Evolutionary conservation across 2,797 vertebrate species (phyloP).

Genomic region (Pogoniulus pusillus): DNA sequence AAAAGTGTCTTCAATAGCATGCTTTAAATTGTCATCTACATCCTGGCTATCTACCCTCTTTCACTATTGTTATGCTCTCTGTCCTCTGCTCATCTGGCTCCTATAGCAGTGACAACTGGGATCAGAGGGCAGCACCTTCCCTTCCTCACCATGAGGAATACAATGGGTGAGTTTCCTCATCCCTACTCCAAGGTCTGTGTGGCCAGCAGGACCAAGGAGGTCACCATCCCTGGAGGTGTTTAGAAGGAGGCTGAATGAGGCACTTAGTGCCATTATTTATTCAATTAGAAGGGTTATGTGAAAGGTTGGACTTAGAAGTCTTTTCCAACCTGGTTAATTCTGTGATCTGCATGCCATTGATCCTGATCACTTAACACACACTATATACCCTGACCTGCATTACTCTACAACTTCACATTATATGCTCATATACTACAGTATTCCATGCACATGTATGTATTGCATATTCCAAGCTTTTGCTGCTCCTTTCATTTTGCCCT

Average conservation of each 20-base stretch:
- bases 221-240: too few species aligned
- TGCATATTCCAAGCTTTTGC: background rate
- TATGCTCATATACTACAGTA: background rate
- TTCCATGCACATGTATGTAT: too few species aligned
- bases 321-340: too few species aligned
- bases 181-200: background rate
- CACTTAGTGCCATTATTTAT: too few species aligned
- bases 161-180: background rate
- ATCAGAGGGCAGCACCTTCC: background rate
- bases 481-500: background rate
- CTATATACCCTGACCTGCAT: background rate
- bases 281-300: too few species aligned
- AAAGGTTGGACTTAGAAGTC: too few species aligned
- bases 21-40: background rate
- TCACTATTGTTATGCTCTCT: background rate
- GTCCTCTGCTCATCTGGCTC: background rate
- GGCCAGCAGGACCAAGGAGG: too few species aligned
- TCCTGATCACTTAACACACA: background rate
- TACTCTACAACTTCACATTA: too few species aligned
- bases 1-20: background rate
- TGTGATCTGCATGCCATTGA: too few species aligned
- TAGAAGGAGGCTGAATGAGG: too few species aligned
- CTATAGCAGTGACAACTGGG: background rate
- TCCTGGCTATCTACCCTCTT: background rate
- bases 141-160: rapidly evolving